A percentile compares a stretch with the other conserved stretches of the same genome.
phyloP scores from a whole-genome alignment of 53 echinoderm and acorn worm genomes.

The Astropecten irregularis region DNA sequence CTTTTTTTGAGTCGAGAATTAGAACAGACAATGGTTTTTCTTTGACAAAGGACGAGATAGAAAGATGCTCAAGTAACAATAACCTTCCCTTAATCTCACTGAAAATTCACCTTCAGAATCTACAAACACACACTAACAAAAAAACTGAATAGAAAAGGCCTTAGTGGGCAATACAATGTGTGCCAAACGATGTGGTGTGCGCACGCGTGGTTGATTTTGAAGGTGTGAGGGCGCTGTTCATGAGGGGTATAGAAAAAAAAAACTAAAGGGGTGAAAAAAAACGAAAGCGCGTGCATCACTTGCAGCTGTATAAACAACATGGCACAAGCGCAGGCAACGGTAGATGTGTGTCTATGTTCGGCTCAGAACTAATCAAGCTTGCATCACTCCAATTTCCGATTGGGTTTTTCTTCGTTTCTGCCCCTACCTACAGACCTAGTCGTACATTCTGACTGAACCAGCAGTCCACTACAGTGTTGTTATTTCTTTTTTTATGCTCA shows the following conservation, averaged over 20 bases:
- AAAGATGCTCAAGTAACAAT: not conserved
- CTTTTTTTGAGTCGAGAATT: too few relatives aligned
- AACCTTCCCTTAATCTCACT: not conserved
- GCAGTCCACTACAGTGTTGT: not conserved
- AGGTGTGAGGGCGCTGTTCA: constrained; percentile 31
- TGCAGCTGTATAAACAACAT: constrained; percentile 64
- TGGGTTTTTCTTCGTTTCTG: constrained; percentile 9
- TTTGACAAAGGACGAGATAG: not conserved
- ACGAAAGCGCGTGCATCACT: constrained; percentile 61
- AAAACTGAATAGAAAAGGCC: too few relatives aligned
- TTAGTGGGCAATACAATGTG: too few relatives aligned
- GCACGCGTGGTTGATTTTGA: constrained; percentile 41
- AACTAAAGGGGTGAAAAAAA: not conserved
- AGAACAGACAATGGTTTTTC: not conserved
- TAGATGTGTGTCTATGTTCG: too few relatives aligned
- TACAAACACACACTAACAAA: too few relatives aligned
- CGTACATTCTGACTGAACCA: constrained; percentile 19
- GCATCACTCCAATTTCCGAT: constrained; percentile 44
- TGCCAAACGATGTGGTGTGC: too few relatives aligned
- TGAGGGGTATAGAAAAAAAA: not conserved
- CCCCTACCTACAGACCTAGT: constrained; percentile 30
- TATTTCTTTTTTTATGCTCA: not conserved
- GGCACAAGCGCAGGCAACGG: constrained; percentile 6
- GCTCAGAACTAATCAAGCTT: constrained; percentile 32
- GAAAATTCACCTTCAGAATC: constrained; percentile 1